Evolutionary conservation across 37 sponge, comb jelly and placozoan species (phyloP).

Genomic region (Hexactinellida sp.): DNA sequence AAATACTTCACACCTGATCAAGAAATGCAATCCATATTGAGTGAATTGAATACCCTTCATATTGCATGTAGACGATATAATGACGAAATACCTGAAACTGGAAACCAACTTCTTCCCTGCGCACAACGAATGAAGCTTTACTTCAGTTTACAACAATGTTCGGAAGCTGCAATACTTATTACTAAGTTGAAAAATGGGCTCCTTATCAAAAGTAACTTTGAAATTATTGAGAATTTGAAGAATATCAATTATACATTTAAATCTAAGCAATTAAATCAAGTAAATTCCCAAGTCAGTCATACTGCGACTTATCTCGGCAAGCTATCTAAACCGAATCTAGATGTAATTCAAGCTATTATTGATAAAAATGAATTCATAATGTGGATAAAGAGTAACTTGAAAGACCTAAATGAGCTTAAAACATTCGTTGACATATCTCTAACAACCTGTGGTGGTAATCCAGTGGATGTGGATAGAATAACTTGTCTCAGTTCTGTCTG

Average conservation of each 20-base stretch:
- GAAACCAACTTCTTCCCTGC: neutral
- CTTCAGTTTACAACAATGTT: neutral
- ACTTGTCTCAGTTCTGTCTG: constrained; percentile 14
- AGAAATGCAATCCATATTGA: neutral
- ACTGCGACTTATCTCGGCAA: neutral
- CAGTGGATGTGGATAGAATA: neutral
- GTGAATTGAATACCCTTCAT: neutral
- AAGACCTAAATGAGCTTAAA: neutral
- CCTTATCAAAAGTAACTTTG: neutral
- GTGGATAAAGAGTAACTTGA: neutral
- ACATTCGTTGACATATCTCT: neutral
- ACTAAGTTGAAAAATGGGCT: neutral
- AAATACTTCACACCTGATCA: neutral
- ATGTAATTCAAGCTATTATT: neutral
- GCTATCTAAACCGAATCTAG: neutral
- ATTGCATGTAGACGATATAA: neutral
- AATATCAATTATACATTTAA: neutral
- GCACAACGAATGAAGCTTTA: neutral
- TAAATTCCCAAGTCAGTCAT: neutral
- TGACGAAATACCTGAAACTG: neutral
- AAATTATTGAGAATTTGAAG: neutral
- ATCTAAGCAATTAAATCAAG: neutral
- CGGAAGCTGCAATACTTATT: neutral
- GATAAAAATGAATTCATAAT: neutral
- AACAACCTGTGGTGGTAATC: constrained; percentile 2